Percentiles rank a stretch among this genome's conserved stretches.
phyloP scores from a whole-genome alignment of 2,888 invertebrate genomes.

The Mayetiola destructor region DNA sequence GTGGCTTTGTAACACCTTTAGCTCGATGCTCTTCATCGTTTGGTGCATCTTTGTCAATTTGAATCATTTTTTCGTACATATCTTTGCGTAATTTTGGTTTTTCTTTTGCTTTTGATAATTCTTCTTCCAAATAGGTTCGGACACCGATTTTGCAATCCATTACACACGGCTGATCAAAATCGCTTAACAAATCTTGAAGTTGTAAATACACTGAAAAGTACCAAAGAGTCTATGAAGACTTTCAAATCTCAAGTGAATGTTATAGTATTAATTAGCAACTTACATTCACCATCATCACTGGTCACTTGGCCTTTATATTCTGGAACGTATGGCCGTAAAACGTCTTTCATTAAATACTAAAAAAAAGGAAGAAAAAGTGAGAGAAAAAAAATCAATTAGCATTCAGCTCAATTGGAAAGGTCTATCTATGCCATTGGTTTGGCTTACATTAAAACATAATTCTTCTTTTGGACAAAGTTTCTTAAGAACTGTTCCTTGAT shows the following conservation, averaged over 20 bases:
- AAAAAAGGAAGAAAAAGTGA: no score
- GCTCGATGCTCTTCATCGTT: conserved; percentile 77
- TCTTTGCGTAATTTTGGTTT: conserved; percentile 86
- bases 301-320: conserved; percentile 81
- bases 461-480: conserved; percentile 84
- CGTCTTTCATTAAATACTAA: conserved; percentile 69
- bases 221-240: no score
- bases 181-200: conserved; percentile 80
- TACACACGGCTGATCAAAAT: conserved; percentile 83
- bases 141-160: conserved; percentile 97
- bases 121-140: conserved; percentile 86
- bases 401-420: no score
- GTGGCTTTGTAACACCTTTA: conserved; percentile 85
- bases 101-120: conserved; percentile 86
- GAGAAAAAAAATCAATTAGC: conserved; percentile 12
- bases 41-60: conserved; percentile 78
- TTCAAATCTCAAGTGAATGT: no score
- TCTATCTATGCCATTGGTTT: not conserved
- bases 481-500: conserved; percentile 87
- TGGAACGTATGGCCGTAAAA: conserved; percentile 77
- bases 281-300: conserved; percentile 65
- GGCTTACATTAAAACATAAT: conserved; percentile 57
- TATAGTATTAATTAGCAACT: no score
- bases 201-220: conserved; percentile 54
- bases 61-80: conserved; percentile 96